Percentiles rank a stretch among this genome's conserved stretches.
Evolutionary conservation across 2,888 invertebrate species (phyloP).

Genomic region (Ophion slaviceki): DNA sequence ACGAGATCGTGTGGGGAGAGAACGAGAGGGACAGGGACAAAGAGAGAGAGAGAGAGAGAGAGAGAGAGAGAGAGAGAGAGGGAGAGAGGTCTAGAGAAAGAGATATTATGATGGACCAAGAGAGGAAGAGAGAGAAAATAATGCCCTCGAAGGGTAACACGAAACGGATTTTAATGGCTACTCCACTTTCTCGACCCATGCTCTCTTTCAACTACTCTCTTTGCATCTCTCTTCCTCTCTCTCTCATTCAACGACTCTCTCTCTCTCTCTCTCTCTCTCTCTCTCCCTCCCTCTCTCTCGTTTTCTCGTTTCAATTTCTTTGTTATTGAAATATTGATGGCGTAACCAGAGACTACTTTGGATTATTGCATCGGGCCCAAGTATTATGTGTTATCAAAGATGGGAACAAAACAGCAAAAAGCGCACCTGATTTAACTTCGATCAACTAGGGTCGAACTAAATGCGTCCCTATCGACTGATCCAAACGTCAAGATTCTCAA

Average conservation of each 20-base stretch:
- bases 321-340: slow-evolving; percentile 76
- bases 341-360: slow-evolving; percentile 74
- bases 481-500: too few species aligned
- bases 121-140: slow-evolving; percentile 13
- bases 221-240: slow-evolving; percentile 26
- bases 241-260: slow-evolving; percentile 24
- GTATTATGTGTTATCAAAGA: slow-evolving; percentile 48
- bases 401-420: slow-evolving; percentile 5
- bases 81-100: not conserved
- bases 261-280: not conserved
- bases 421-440: slow-evolving; percentile 3
- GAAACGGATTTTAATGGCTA: slow-evolving; percentile 80
- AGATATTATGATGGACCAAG: not conserved
- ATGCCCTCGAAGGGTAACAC: slow-evolving; percentile 73
- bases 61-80: not conserved
- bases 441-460: not conserved
- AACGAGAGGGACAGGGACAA: not conserved
- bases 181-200: slow-evolving; percentile 57
- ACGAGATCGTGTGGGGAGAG: slow-evolving; percentile 19
- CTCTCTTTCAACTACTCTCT: slow-evolving; percentile 39
- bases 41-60: too few species aligned
- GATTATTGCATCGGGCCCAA: slow-evolving; percentile 71
- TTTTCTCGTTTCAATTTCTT: slow-evolving; percentile 61
- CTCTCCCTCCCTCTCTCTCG: not conserved
- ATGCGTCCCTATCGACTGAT: not conserved